Evolutionary conservation across 2,888 invertebrate species (phyloP).

Genomic region (Drosophila barbarae): DNA sequence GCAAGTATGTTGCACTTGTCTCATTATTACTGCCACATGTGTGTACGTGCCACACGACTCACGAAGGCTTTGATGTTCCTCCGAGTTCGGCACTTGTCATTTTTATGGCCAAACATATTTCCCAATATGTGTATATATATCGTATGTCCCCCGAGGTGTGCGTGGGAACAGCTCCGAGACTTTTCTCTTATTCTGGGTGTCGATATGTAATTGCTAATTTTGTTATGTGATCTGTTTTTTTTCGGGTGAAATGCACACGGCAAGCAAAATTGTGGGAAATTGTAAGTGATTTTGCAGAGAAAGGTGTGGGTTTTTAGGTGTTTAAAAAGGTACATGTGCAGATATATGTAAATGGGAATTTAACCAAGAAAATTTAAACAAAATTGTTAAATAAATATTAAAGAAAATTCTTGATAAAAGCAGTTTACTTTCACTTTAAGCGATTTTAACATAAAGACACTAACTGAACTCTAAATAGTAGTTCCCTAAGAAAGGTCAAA

Average conservation of each 20-base stretch:
- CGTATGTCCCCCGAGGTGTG: conserved; percentile 51
- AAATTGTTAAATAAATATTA: background rate
- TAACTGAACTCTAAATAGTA: background rate
- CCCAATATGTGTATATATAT: conserved; percentile 41
- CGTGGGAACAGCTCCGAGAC: conserved; percentile 47
- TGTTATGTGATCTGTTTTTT: conserved; percentile 60
- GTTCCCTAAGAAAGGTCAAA: background rate
- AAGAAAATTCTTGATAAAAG: too few species aligned
- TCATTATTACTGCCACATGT: conserved; percentile 73
- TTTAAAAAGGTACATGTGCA: background rate
- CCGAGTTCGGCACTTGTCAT: conserved; percentile 73
- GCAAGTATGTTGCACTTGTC: conserved; percentile 75
- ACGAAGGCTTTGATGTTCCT: conserved; percentile 62
- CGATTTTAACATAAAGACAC: too few species aligned
- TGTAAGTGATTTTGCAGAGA: background rate
- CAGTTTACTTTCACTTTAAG: too few species aligned
- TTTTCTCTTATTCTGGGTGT: conserved; percentile 52
- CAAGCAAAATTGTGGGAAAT: conserved; percentile 30
- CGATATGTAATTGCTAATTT: conserved; percentile 69
- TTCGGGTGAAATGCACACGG: conserved; percentile 33
- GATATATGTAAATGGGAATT: background rate
- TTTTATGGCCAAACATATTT: conserved; percentile 68
- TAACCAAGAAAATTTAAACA: background rate
- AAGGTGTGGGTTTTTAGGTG: background rate
- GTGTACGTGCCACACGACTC: conserved; percentile 62